Percentiles rank a stretch among this genome's conserved stretches.
These are phyloP conservation scores for Limonius californicus DNA, from an alignment of 1,140 invertebrate species.

Conservation along the genomic window DNA sequence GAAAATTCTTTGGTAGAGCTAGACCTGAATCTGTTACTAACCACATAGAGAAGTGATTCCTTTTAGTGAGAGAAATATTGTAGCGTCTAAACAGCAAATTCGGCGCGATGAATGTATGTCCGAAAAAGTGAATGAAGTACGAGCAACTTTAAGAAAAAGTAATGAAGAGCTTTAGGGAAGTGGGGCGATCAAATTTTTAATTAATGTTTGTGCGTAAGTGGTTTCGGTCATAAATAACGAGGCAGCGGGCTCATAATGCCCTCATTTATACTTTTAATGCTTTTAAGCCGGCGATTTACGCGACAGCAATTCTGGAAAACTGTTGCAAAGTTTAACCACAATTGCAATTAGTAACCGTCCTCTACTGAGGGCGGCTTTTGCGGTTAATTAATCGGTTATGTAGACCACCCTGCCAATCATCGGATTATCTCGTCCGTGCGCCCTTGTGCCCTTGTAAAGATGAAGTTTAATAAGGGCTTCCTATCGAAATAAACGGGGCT, in stretches of 20 bases:
- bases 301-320: slow-evolving; percentile 18
- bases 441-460: too few species aligned
- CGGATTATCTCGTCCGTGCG: not conserved
- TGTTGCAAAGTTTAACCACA: slow-evolving; percentile 19
- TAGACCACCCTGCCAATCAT: slow-evolving; percentile 1
- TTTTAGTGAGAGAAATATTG: too few species aligned
- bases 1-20: too few species aligned
- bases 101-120: too few species aligned
- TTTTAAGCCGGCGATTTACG: slow-evolving; percentile 19
- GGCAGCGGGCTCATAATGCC: slow-evolving; percentile 17
- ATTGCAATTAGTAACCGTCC: slow-evolving; percentile 17
- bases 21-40: too few species aligned
- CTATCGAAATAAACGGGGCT: too few species aligned
- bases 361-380: not conserved
- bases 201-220: slow-evolving; percentile 24
- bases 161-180: not conserved
- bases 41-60: too few species aligned
- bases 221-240: slow-evolving; percentile 22
- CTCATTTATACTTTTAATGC: slow-evolving; percentile 25
- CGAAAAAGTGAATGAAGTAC: too few species aligned
- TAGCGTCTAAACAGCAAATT: too few species aligned
- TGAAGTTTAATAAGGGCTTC: too few species aligned
- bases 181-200: slow-evolving; percentile 20
- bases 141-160: not conserved
- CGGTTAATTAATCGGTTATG: slow-evolving; percentile 14